Conservation (phyloP, 2,113 vertebrate genomes). For the Engystomops pustulosus region DNA sequence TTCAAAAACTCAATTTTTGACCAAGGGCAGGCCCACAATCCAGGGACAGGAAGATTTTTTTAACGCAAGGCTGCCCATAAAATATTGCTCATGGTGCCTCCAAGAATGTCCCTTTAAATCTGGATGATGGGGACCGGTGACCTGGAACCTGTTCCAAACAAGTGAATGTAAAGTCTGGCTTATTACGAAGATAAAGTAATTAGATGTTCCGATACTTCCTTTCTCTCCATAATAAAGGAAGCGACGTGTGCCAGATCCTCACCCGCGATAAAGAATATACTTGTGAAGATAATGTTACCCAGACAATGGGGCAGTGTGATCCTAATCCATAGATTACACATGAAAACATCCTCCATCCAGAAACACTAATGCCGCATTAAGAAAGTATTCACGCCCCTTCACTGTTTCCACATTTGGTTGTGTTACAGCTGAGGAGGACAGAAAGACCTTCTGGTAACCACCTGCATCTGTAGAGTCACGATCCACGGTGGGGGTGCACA, state of each 20-base stretch:
- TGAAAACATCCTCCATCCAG: neutral
- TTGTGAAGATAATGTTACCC: neutral
- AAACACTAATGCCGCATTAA: no score
- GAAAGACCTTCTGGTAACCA: no score
- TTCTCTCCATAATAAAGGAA: neutral
- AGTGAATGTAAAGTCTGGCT: neutral
- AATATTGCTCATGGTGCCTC: neutral
- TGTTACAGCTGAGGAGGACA: no score
- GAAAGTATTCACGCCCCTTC: neutral
- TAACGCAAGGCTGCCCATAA: neutral
- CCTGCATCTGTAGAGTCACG: no score
- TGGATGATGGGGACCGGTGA: neutral
- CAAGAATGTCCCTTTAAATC: neutral
- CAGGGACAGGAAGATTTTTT: neutral
- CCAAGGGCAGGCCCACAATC: no score
- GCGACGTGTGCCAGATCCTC: neutral
- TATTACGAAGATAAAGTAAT: neutral
- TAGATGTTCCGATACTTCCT: neutral
- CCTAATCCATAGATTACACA: neutral
- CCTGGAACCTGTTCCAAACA: neutral
- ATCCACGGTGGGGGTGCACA: no score
- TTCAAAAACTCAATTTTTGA: no score
- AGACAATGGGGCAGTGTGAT: conserved; percentile 26
- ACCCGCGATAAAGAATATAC: neutral
- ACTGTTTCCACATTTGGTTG: neutral